Percentiles rank a stretch among this genome's conserved stretches.
These are phyloP conservation scores for Hermetia illucens DNA, from an alignment of 1,140 invertebrate genomes.

Conservation along the genomic window DNA sequence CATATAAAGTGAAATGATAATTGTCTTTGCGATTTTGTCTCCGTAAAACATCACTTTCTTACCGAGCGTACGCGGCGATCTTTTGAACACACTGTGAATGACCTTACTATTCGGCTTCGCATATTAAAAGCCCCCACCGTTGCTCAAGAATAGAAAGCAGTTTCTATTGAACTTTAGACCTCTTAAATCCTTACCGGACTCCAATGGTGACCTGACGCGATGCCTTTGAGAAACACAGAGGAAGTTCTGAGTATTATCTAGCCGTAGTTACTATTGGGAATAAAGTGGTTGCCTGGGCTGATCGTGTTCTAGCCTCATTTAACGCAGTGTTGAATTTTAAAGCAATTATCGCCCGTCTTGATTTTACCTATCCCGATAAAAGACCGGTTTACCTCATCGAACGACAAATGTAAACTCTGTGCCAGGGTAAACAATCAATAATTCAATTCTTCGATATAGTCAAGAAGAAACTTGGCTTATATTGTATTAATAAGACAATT, in stretches of 20 bases:
- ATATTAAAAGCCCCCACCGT: no score
- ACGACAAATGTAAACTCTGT: conserved; percentile 8
- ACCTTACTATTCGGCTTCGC: no score
- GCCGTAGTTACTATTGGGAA: conserved; percentile 11
- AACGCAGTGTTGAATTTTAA: conserved; percentile 10
- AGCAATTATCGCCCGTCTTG: conserved; percentile 9
- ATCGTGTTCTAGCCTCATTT: conserved; percentile 10
- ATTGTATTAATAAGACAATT: no score
- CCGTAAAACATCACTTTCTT: no score
- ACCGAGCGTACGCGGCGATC: no score
- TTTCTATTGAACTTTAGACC: no score
- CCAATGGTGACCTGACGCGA: no score
- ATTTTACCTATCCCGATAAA: conserved; percentile 11
- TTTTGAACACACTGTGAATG: no score
- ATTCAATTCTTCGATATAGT: background rate
- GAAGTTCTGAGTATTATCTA: conserved; percentile 9
- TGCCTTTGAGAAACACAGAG: conserved; percentile 7
- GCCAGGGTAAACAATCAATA: conserved; percentile 4
- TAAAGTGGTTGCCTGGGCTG: conserved; percentile 11
- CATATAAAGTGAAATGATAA: no score
- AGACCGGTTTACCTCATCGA: conserved; percentile 10
- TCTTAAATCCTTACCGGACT: no score
- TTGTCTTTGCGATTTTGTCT: no score
- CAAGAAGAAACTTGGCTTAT: background rate
- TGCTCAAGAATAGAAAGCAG: no score